Percentiles rank a stretch among this genome's conserved stretches.
Conservation (phyloP, 2,888 invertebrate species). For the Beris morrisii region DNA sequence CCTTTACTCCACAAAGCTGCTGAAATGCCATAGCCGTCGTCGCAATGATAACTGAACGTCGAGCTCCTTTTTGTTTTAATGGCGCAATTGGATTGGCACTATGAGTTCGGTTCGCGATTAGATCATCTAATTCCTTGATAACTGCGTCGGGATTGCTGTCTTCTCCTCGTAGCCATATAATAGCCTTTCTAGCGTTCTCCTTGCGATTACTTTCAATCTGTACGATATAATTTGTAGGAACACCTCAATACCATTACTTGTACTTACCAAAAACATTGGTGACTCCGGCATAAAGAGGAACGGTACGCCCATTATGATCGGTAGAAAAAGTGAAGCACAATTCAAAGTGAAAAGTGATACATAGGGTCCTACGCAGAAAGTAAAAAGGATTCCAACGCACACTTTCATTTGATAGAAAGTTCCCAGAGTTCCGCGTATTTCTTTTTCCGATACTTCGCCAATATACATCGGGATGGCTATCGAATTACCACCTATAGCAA, state of each 20-base stretch:
- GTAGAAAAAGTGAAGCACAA: neutral
- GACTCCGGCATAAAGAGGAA: constrained; percentile 81
- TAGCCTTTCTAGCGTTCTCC: neutral
- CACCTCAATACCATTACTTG: constrained; percentile 41
- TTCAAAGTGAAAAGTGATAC: neutral
- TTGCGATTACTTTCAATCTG: too few species aligned
- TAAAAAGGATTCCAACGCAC: constrained; percentile 72
- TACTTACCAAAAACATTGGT: constrained; percentile 64
- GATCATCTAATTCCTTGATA: neutral
- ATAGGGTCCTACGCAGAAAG: constrained; percentile 62
- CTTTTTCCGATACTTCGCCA: constrained; percentile 75
- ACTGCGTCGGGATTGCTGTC: neutral
- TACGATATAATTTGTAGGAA: too few species aligned
- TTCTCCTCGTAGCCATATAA: neutral
- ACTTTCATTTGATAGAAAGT: constrained; percentile 80
- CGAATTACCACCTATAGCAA: constrained; percentile 71
- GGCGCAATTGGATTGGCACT: neutral
- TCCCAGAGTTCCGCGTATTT: constrained; percentile 76
- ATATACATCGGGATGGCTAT: constrained; percentile 76
- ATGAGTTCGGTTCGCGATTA: neutral
- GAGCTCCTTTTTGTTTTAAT: neutral
- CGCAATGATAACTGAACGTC: constrained; percentile 62
- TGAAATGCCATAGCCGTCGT: constrained; percentile 80
- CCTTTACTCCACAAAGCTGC: constrained; percentile 76
- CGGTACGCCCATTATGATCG: constrained; percentile 65